Conservation (phyloP, 1,140 invertebrate species). For the Drosophila nikananu region DNA sequence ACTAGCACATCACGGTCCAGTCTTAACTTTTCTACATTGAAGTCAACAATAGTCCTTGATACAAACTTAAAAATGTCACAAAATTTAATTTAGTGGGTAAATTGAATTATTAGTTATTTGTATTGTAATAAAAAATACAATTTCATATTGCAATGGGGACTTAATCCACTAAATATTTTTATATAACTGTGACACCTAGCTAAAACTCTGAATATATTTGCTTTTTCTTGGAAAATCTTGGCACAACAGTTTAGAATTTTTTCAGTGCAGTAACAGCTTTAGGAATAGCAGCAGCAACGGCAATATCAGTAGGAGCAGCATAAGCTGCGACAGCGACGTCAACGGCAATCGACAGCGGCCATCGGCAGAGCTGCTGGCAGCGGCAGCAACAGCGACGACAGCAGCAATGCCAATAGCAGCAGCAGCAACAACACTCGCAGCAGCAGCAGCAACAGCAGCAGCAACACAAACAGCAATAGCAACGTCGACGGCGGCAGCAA, state of each 20-base stretch:
- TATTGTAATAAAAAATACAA: no score
- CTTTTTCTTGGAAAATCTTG: neutral
- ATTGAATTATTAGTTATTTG: no score
- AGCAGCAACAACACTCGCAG: conserved; percentile 9
- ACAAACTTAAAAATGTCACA: neutral
- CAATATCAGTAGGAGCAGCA: conserved; percentile 34
- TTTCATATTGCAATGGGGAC: no score
- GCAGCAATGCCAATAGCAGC: conserved; percentile 9
- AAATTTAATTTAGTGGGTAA: no score
- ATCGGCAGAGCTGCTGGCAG: conserved; percentile 19
- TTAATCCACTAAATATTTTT: neutral
- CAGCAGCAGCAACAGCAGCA: conserved; percentile 9
- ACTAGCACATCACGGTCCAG: no score
- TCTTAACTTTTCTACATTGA: no score
- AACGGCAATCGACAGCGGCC: conserved; percentile 40
- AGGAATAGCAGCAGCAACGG: conserved; percentile 18
- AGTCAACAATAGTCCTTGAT: neutral
- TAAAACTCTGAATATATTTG: fast-evolving
- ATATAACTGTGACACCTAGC: no score
- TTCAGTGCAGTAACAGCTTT: conserved; percentile 7
- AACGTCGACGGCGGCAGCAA: conserved; percentile 34
- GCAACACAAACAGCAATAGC: conserved; percentile 12
- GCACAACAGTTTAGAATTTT: neutral
- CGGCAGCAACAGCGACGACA: conserved; percentile 2
- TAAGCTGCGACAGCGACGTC: conserved; percentile 28